Conservation (phyloP, 2,797 vertebrate genomes). For the Helostoma temminkii region DNA sequence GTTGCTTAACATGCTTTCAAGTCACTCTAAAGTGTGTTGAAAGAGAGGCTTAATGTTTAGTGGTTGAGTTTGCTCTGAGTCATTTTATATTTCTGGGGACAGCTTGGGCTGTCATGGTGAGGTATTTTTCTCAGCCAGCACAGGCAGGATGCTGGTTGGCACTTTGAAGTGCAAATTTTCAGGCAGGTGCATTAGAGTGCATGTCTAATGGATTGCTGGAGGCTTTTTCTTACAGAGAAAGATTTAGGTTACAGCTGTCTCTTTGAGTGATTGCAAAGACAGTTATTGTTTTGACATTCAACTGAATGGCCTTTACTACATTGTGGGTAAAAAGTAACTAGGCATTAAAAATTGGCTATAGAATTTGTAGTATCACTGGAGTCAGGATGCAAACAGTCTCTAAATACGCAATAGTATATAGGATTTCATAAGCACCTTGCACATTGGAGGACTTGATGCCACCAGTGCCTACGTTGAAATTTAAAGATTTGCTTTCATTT, state of each 20-base stretch:
- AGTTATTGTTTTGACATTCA: background rate
- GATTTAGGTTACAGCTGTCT: background rate
- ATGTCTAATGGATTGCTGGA: conserved; percentile 23
- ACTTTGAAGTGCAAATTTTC: conserved; percentile 58
- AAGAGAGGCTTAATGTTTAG: conserved; percentile 15
- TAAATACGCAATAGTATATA: no score
- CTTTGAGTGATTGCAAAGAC: conserved; percentile 13
- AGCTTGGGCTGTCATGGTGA: conserved; percentile 1
- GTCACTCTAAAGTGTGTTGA: conserved; percentile 24
- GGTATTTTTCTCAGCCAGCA: conserved; percentile 20
- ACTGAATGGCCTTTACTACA: background rate
- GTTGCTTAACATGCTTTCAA: conserved; percentile 33
- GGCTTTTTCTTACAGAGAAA: conserved; percentile 15
- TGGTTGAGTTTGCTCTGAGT: conserved; percentile 29
- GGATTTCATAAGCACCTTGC: no score
- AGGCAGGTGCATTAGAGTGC: conserved; percentile 28
- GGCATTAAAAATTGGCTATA: no score
- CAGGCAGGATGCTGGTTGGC: background rate
- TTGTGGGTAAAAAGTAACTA: no score
- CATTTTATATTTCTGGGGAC: conserved; percentile 33
- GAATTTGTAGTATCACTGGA: no score
- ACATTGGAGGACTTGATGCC: no score
- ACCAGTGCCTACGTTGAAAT: no score
- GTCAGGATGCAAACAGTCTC: no score
- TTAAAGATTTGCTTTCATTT: no score